Conservation (phyloP, 1,140 invertebrate species). For the Apis dorsata region DNA sequence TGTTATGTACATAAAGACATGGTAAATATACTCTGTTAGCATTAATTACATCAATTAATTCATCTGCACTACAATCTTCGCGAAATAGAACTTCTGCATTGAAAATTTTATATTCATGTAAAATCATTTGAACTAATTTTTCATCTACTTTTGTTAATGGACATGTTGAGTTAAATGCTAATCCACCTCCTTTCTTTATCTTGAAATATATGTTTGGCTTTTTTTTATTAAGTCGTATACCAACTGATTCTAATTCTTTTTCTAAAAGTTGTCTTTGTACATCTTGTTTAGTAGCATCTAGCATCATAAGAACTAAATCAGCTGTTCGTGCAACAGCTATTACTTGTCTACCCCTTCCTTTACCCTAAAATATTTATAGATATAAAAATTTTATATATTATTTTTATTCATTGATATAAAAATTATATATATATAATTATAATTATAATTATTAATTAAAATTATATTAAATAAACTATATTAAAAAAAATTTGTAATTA, state of each 20-base stretch:
- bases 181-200: conserved; percentile 98
- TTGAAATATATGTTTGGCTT: conserved; percentile 99
- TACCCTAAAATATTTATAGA: conserved; percentile 68
- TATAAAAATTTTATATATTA: conserved; percentile 18
- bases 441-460: background rate
- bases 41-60: conserved; percentile 99
- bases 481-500: conserved; percentile 52
- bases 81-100: conserved; percentile 98
- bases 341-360: conserved; percentile 84
- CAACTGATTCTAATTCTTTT: conserved; percentile 96
- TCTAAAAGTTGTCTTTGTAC: conserved; percentile 94
- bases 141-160: conserved; percentile 96
- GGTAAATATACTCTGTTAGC: conserved; percentile 98
- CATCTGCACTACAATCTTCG: conserved; percentile 97
- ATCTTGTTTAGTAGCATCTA: conserved; percentile 98
- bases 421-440: background rate
- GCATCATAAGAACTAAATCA: conserved; percentile 98
- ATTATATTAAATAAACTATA: background rate
- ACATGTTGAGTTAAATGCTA: conserved; percentile 99
- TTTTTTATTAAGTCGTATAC: conserved; percentile 95
- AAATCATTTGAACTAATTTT: conserved; percentile 98
- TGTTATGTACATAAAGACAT: conserved; percentile 99
- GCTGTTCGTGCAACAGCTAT: conserved; percentile 98
- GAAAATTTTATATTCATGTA: conserved; percentile 99
- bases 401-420: too few species aligned